Base-by-base conservation (phyloP, 92 coral and sea anemone species). In the Epizoanthus illoricatus region DNA sequence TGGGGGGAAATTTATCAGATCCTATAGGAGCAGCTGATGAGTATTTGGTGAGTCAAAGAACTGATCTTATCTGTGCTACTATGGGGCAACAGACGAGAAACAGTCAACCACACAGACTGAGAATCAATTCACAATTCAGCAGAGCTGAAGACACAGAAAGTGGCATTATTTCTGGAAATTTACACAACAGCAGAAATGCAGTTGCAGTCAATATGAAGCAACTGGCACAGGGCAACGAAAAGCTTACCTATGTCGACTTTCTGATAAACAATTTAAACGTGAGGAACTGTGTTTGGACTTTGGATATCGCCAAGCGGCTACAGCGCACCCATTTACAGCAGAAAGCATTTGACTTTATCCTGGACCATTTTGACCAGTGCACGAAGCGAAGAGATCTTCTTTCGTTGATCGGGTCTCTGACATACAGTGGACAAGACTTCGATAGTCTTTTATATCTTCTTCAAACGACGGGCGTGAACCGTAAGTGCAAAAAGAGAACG, bases 401-500 rank as follows among this genome's bases (percentile, higher is more conserved):
- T 19, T 60, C 81, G 2, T 15, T 76, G 81, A 60, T 39, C 12
- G 81, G 81, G 33, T 40, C 81, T 39, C 69, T 61, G 81, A 61
- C 70, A 12, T 76, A 60, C 40, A 76, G 58, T 60, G 23, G 59
- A 61, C 41, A 61, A 76, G 69, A 61, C 63, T 1, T 76, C 24
- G 54, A 41, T 9, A 60, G 81, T 56, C 49, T 76, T 5, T 18
- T 12, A 39, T 76, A 24, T 59, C 81, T 76, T 18, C 81, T 76
- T 43, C 69, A 76, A 18, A 76, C 81, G 16, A 36, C 57, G 17
- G 81, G 67, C 20, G 39, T 36, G 43, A 57, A 76, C 41, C 41
- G 10, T 1, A 7, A 40, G 19, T 13, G 18, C 43, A 18, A 24
- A 4, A 61, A 61, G 45, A 76, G 43, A 39, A 59, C 33, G 45